phyloP scores from a whole-genome alignment of 2,797 vertebrate genomes.

The Hylomyscus alleni region DNA sequence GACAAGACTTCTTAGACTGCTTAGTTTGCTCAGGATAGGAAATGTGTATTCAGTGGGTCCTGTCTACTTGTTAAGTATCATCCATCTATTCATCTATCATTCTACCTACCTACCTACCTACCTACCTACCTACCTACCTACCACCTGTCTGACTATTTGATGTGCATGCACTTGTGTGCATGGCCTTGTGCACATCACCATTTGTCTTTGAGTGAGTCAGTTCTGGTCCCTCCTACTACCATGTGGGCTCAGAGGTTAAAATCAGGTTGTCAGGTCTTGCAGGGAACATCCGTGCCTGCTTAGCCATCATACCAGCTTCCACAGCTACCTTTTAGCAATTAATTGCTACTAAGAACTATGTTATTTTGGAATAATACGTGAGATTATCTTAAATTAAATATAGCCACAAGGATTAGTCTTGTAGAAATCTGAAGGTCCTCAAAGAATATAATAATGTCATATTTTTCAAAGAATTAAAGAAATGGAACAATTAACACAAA shows the following conservation, averaged over 20 bases:
- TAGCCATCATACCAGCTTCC: background rate
- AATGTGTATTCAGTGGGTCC: background rate
- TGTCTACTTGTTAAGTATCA: background rate
- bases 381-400: conserved; percentile 10
- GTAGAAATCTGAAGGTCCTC: background rate
- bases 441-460: background rate
- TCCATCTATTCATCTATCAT: too few species aligned
- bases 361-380: conserved; percentile 10
- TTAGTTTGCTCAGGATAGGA: background rate
- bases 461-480: conserved; percentile 2
- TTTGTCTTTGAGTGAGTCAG: background rate
- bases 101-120: too few species aligned
- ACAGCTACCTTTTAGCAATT: background rate
- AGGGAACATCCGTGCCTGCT: background rate
- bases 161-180: background rate
- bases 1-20: background rate
- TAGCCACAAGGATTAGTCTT: background rate
- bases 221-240: background rate
- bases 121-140: background rate
- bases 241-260: background rate
- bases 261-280: background rate
- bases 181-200: background rate
- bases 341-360: background rate
- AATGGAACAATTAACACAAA: background rate
- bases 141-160: background rate